A percentile compares a stretch with the other conserved stretches of the same genome.
These are phyloP conservation scores for Branchipolynoe longqiensis DNA, from an alignment of 2,888 invertebrate genomes.

Conservation along the genomic window DNA sequence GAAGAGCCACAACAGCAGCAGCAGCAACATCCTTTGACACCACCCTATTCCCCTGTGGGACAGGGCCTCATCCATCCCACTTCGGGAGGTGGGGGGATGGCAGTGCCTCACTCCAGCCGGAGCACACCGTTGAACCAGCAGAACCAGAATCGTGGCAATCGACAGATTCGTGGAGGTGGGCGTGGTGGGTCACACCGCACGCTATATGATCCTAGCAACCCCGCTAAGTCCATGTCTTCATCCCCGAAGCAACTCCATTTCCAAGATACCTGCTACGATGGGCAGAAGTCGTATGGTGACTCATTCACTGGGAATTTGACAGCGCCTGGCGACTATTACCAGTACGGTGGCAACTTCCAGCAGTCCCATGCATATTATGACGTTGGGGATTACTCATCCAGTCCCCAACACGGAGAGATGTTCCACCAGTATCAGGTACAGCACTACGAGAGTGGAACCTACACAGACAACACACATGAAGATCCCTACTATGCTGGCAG, in stretches of 20 bases:
- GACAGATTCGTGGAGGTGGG: not conserved
- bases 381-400: slow-evolving; percentile 54
- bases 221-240: slow-evolving; percentile 73
- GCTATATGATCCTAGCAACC: slow-evolving; percentile 79
- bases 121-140: too few relatives aligned
- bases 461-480: slow-evolving; percentile 67
- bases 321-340: not conserved
- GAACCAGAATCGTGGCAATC: slow-evolving; percentile 39
- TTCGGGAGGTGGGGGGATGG: slow-evolving; percentile 44
- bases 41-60: not conserved
- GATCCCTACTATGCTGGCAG: slow-evolving; percentile 70
- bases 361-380: slow-evolving; percentile 15
- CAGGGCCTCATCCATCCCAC: slow-evolving; percentile 37
- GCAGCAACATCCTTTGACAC: not conserved
- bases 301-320: not conserved
- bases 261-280: slow-evolving; percentile 52
- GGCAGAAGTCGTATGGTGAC: slow-evolving; percentile 2
- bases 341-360: slow-evolving; percentile 2
- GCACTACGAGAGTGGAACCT: slow-evolving; percentile 60
- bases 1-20: not conserved
- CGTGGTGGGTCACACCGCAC: slow-evolving; percentile 69
- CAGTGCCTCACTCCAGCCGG: not conserved
- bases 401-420: slow-evolving; percentile 51
- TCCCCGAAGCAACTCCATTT: slow-evolving; percentile 54
- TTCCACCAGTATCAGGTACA: slow-evolving; percentile 42